Conservation (phyloP, 2,797 vertebrate species). For the Discoglossus pictus region DNA sequence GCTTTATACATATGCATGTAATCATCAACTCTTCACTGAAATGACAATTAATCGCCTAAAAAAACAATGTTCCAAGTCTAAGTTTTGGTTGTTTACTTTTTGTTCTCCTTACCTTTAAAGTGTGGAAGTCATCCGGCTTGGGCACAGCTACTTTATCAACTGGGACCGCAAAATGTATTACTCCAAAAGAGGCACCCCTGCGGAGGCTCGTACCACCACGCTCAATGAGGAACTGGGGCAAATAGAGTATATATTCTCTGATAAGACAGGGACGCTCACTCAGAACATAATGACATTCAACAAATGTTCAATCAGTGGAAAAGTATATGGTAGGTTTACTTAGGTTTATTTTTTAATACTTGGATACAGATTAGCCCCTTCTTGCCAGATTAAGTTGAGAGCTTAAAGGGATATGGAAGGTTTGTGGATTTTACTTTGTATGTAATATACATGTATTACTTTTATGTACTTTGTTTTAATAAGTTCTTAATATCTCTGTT, state of each 20-base stretch:
- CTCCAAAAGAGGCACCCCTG: slow-evolving; percentile 59
- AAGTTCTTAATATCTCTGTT: too few species aligned
- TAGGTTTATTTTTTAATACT: not conserved
- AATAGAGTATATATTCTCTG: slow-evolving; percentile 74
- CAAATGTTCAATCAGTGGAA: slow-evolving; percentile 73
- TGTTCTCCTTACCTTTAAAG: slow-evolving; percentile 37
- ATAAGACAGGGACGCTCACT: slow-evolving; percentile 74
- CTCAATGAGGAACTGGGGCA: slow-evolving; percentile 75
- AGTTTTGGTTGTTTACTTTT: not conserved
- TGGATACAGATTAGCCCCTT: too few species aligned
- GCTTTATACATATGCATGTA: too few species aligned
- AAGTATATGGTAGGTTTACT: slow-evolving; percentile 62
- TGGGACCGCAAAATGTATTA: slow-evolving; percentile 75
- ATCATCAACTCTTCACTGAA: too few species aligned
- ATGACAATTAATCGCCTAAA: too few species aligned
- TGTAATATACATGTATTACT: too few species aligned
- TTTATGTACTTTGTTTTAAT: too few species aligned
- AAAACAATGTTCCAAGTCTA: too few species aligned
- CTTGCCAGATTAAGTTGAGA: too few species aligned
- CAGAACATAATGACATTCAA: slow-evolving; percentile 77
- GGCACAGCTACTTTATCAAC: slow-evolving; percentile 75
- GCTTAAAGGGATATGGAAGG: too few species aligned
- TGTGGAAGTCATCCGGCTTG: slow-evolving; percentile 71
- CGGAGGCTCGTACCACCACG: slow-evolving; percentile 71
- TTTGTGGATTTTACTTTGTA: too few species aligned